phyloP scores from a whole-genome alignment of 2,113 vertebrate genomes.

The Perccottus glenii region DNA sequence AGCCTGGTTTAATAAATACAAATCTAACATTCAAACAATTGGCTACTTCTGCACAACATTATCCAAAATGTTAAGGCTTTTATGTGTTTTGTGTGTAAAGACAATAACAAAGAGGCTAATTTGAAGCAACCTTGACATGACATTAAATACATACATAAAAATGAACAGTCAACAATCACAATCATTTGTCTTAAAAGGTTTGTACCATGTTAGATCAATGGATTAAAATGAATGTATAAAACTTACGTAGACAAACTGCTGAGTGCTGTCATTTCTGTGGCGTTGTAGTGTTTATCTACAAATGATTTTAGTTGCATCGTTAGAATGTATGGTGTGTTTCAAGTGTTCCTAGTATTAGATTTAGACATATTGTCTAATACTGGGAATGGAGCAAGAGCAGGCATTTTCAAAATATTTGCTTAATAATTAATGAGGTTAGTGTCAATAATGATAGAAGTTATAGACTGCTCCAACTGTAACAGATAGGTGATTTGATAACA shows the following conservation, averaged over 20 bases:
- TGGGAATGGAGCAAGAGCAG: not conserved
- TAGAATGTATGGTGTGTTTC: not conserved
- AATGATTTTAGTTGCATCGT: not conserved
- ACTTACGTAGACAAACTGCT: constrained; percentile 31
- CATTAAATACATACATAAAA: constrained; percentile 45
- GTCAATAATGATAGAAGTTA: constrained; percentile 17
- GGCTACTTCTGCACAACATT: constrained; percentile 2
- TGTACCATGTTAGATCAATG: constrained; percentile 36
- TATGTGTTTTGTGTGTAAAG: constrained; percentile 23
- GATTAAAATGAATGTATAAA: constrained; percentile 16
- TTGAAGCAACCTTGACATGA: constrained; percentile 18
- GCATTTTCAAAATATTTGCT: constrained; percentile 34
- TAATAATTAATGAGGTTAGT: constrained; percentile 58
- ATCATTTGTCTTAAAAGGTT: constrained; percentile 18
- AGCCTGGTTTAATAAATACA: constrained; percentile 39
- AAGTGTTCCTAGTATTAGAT: too few relatives aligned
- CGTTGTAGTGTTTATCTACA: constrained; percentile 11
- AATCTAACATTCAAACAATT: constrained; percentile 10
- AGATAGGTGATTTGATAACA: constrained; percentile 43
- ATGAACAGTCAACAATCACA: constrained; percentile 9
- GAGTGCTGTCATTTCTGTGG: constrained; percentile 3
- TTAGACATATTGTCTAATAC: too few relatives aligned
- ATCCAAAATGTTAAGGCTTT: constrained; percentile 43
- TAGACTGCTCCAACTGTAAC: constrained; percentile 47
- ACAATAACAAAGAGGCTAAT: constrained; percentile 7